Conservation (phyloP, 2,797 vertebrate species). For the Rhynchonycteris naso region DNA sequence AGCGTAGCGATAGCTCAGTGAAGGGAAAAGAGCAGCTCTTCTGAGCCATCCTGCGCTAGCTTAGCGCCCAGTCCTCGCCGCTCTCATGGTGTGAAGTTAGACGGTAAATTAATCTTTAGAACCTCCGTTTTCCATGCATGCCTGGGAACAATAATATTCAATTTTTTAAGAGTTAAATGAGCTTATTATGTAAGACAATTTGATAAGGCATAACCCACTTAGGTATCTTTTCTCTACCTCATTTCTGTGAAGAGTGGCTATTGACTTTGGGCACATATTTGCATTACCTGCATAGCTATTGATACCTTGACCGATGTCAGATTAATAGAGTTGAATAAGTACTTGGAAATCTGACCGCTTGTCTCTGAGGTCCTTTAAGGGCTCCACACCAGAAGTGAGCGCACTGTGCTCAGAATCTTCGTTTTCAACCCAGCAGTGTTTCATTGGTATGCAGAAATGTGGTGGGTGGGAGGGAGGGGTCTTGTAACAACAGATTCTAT, state of each 20-base stretch:
- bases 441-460: background rate
- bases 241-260: conserved; percentile 24
- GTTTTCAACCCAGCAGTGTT: background rate
- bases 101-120: background rate
- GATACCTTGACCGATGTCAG: background rate
- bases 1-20: accelerated
- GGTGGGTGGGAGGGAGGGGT: background rate
- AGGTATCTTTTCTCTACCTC: background rate
- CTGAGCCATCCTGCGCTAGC: background rate
- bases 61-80: background rate
- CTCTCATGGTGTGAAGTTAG: background rate
- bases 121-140: background rate
- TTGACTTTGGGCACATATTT: background rate
- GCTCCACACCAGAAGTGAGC: background rate
- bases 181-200: background rate
- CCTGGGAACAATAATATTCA: background rate
- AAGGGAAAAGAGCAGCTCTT: background rate
- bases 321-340: background rate
- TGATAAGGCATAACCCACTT: background rate
- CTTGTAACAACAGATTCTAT: conserved; percentile 25
- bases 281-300: background rate
- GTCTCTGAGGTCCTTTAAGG: background rate
- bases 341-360: background rate
- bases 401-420: background rate
- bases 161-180: background rate